phyloP scores from a whole-genome alignment of 2,113 vertebrate genomes.

The Martes martes region DNA sequence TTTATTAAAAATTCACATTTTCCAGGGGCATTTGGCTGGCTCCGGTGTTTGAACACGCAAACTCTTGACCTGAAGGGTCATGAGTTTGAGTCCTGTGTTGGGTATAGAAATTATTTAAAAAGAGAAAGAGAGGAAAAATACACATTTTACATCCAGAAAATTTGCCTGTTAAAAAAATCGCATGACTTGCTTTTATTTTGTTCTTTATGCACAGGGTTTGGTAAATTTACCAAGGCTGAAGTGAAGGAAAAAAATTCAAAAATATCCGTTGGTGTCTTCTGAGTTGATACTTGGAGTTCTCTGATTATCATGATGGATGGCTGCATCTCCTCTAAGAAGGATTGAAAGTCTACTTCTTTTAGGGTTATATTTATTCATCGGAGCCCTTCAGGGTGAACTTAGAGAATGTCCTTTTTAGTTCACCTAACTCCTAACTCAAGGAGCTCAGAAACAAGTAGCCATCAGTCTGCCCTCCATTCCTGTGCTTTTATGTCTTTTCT shows the following conservation, averaged over 20 bases:
- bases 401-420: constrained; percentile 53
- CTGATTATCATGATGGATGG: not conserved
- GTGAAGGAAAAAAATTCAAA: not conserved
- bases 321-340: not conserved
- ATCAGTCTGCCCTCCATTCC: not conserved
- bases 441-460: constrained; percentile 52
- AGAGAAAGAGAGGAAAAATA: not conserved
- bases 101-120: not conserved
- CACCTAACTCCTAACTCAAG: constrained; percentile 22
- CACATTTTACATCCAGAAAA: not conserved
- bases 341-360: not conserved
- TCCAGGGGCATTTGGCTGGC: not conserved
- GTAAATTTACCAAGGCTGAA: not conserved
- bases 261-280: not conserved
- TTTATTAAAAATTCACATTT: constrained; percentile 18
- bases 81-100: not conserved
- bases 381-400: constrained; percentile 21
- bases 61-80: not conserved
- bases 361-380: not conserved
- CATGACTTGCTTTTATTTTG: constrained; percentile 8
- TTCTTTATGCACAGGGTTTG: constrained; percentile 23
- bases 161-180: not conserved
- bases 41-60: not conserved
- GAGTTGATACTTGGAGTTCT: not conserved
- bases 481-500: not conserved